Evolutionary conservation across 2,888 invertebrate species (phyloP).

Genomic region (Saturnia japonica): DNA sequence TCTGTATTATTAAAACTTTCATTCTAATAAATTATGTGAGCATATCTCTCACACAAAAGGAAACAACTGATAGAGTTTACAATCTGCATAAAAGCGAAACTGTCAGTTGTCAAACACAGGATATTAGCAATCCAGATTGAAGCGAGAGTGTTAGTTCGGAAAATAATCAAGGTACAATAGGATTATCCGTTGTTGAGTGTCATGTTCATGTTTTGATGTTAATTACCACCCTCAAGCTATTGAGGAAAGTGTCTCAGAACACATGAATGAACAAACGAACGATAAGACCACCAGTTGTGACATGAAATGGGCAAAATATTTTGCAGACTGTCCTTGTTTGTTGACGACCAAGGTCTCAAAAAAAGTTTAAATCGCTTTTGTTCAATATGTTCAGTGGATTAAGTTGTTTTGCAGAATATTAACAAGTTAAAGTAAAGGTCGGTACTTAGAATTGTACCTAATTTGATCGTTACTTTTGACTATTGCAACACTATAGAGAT

Average conservation of each 20-base stretch:
- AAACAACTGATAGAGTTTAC: not conserved
- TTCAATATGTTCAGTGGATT: slow-evolving; percentile 33
- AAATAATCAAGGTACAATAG: slow-evolving; percentile 51
- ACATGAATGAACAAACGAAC: slow-evolving; percentile 41
- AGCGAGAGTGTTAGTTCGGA: slow-evolving; percentile 49
- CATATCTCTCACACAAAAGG: not conserved
- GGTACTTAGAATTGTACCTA: not conserved
- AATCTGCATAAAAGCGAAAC: not conserved
- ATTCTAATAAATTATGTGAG: not conserved
- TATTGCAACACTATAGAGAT: not conserved
- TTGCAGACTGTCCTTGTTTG: slow-evolving; percentile 54
- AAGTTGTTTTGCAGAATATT: slow-evolving; percentile 26
- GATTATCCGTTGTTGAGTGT: slow-evolving; percentile 52
- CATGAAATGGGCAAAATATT: slow-evolving; percentile 77
- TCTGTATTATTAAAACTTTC: not conserved
- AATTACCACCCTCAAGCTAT: slow-evolving; percentile 52
- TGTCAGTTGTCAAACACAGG: slow-evolving; percentile 8
- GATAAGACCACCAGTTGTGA: slow-evolving; percentile 75
- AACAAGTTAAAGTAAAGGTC: not conserved
- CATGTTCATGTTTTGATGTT: slow-evolving; percentile 73
- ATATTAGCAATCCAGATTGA: slow-evolving; percentile 23
- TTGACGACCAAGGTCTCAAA: slow-evolving; percentile 51
- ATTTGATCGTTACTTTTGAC: not conserved
- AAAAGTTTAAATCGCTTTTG: slow-evolving; percentile 51
- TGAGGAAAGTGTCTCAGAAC: slow-evolving; percentile 58